Conservation (phyloP, 1,140 invertebrate species). For the Brachystomella parvula region DNA sequence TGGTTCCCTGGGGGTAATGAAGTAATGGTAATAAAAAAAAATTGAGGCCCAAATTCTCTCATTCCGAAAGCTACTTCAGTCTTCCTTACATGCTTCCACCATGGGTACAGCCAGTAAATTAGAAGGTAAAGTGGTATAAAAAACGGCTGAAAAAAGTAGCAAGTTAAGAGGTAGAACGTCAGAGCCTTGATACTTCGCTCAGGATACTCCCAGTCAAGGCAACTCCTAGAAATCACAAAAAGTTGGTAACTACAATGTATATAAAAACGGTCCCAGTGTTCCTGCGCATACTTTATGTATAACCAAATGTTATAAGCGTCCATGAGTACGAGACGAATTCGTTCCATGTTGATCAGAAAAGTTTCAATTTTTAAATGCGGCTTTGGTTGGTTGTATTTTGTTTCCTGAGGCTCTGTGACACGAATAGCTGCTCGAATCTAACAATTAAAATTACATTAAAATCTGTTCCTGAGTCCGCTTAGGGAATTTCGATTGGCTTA, state of each 20-base stretch:
- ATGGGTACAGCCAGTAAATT: constrained; percentile 68
- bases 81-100: constrained; percentile 41
- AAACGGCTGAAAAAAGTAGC: constrained; percentile 79
- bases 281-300: constrained; percentile 81
- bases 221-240: constrained; percentile 52
- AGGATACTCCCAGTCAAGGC: constrained; percentile 94
- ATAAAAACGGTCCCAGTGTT: too few relatives aligned
- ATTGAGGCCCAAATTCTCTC: neutral
- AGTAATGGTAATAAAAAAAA: constrained; percentile 7
- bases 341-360: constrained; percentile 86
- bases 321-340: constrained; percentile 81
- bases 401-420: constrained; percentile 90
- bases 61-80: constrained; percentile 46
- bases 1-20: constrained; percentile 38
- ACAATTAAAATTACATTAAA: constrained; percentile 18
- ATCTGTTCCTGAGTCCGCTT: too few relatives aligned
- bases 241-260: neutral
- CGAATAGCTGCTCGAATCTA: constrained; percentile 79
- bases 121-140: constrained; percentile 71
- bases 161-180: constrained; percentile 67
- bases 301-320: constrained; percentile 80
- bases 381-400: constrained; percentile 89
- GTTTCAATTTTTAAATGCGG: constrained; percentile 90
- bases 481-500: constrained; percentile 46
- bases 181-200: constrained; percentile 80